A percentile compares a stretch with the other conserved stretches of the same genome.
Conservation (phyloP, 1,140 invertebrate species). For the Musca vetustissima region DNA sequence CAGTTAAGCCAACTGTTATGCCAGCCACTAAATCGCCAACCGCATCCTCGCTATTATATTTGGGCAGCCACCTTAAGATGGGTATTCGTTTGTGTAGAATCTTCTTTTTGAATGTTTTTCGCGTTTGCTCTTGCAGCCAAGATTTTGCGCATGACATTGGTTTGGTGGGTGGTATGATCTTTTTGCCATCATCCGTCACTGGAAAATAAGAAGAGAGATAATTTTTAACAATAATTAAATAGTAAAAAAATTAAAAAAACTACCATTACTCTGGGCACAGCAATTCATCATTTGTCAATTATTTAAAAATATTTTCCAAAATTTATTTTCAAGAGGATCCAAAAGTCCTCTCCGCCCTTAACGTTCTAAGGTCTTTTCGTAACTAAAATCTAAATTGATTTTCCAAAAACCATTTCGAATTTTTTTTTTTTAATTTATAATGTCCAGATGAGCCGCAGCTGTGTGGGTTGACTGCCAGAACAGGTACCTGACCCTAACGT, state of each 20-base stretch:
- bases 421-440: too few species aligned
- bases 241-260: neutral
- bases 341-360: too few species aligned
- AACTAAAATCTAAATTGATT: too few species aligned
- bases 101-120: conserved; percentile 62
- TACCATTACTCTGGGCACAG: too few species aligned
- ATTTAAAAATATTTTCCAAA: too few species aligned
- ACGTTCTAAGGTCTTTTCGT: too few species aligned
- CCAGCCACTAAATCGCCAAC: conserved; percentile 82
- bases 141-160: conserved; percentile 32
- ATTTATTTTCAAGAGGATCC: too few species aligned
- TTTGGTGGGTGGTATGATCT: conserved; percentile 34
- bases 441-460: too few species aligned
- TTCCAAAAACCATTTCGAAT: too few species aligned
- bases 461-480: too few species aligned
- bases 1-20: conserved; percentile 82
- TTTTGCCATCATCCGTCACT: conserved; percentile 46
- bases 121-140: conserved; percentile 34
- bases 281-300: too few species aligned
- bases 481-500: too few species aligned
- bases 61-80: conserved; percentile 72
- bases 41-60: conserved; percentile 68
- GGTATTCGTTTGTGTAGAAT: conserved; percentile 71
- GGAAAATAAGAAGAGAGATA: conserved; percentile 21
- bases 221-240: neutral